Evolutionary conservation across 2,113 vertebrate species (phyloP), one percentile per base, ranked within the genome.

Genomic region (Tauraco erythrolophus): DNA sequence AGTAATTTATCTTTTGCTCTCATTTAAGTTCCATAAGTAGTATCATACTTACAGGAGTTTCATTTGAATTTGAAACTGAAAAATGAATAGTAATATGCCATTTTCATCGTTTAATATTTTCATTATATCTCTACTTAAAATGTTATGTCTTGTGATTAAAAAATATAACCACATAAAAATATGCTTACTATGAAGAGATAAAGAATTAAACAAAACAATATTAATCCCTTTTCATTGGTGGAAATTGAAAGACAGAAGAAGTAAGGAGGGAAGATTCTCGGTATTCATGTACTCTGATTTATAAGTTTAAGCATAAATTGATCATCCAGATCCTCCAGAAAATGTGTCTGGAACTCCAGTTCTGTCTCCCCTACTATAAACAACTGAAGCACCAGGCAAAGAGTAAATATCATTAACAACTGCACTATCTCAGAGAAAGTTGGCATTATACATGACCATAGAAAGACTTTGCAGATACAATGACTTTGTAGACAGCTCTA

Each of bases 51-150:
- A 41, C 8, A 65, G 23, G 19, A 61, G 13, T 45, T 88, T 64
- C 19, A 30, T 85, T 83, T 33, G 10, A 85, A 79, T 66, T 78
- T 78, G 14, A 78, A 95, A 57, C 10, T 76, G 62, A 64, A 79
- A 66, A 71, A 35, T 8, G 0, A 75, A 33, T 35, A 58, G 4
- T 31, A 66, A 78, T 50, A 58, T 1, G 1, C 2, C 2, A 39
- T 33, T 56, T 9, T 33, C 18, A 28, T 57, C 1, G 74, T 57
- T 69, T 35, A 84, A 25, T 48, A 46, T 56, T 85, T 76, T 5
- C 12, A 45, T 82, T 76, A 75, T 80, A 5, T 19, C 5, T 22
- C 11, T 50, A 31, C 7, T 64, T 64, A 14, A 60, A 35, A 54
- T 79, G 65, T 31, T 50, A 9, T 37, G 6, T 48, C 19, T 8